A percentile compares a stretch with the other conserved stretches of the same genome.
phyloP scores from a whole-genome alignment of 2,888 invertebrate genomes.

The Xestobium rufovillosum region DNA sequence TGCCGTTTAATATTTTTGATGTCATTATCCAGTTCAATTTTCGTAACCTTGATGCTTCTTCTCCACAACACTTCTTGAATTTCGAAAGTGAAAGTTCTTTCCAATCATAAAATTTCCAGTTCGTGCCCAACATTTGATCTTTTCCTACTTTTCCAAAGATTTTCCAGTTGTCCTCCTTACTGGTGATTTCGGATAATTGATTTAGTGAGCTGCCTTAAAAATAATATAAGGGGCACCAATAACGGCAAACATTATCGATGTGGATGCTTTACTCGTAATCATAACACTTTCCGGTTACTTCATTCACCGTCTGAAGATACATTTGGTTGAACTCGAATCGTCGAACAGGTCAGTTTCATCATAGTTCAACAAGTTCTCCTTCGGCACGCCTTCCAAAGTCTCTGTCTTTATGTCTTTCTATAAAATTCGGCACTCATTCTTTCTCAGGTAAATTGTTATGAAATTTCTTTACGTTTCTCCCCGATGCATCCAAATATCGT shows the following conservation, averaged over 20 bases:
- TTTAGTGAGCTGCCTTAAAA: constrained; percentile 31
- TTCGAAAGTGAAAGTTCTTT: no score
- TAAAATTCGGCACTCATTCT: constrained; percentile 20
- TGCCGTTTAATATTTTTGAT: no score
- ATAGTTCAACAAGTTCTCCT: constrained; percentile 23
- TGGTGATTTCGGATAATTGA: no score
- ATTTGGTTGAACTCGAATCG: constrained; percentile 27
- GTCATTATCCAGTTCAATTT: no score
- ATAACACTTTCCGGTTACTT: constrained; percentile 30
- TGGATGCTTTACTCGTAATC: constrained; percentile 27
- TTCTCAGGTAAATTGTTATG: constrained; percentile 12
- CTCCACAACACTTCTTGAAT: no score
- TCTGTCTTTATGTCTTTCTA: constrained; percentile 8
- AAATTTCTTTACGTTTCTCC: constrained; percentile 7
- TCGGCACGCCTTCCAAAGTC: constrained; percentile 15
- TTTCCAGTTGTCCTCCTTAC: no score
- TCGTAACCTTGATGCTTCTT: no score
- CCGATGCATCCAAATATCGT: no score
- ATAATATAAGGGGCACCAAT: constrained; percentile 29
- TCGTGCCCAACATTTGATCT: no score
- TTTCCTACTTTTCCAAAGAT: no score
- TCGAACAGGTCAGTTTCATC: constrained; percentile 30
- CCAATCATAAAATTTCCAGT: no score
- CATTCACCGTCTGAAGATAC: constrained; percentile 18
- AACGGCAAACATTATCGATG: constrained; percentile 29